These are phyloP conservation scores for Andricus curvator DNA, from an alignment of 2,888 invertebrate species.

Conservation along the genomic window DNA sequence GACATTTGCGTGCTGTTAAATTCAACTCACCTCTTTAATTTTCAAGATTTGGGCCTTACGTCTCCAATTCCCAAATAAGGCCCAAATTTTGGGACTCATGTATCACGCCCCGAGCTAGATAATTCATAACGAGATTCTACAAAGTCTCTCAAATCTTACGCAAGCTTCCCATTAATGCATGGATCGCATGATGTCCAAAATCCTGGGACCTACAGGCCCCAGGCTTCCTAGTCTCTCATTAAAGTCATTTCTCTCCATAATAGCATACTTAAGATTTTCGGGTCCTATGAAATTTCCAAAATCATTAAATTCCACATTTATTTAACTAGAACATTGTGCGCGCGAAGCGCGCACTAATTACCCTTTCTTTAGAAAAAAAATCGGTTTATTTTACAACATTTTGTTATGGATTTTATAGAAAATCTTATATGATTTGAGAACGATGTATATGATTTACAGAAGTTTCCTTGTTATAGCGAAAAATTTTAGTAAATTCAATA, in stretches of 20 bases:
- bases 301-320: conserved; percentile 2
- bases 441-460: too few relatives aligned
- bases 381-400: too few relatives aligned
- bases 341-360: too few relatives aligned
- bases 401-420: too few relatives aligned
- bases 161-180: conserved; percentile 57
- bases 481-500: too few relatives aligned
- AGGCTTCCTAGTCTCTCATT: conserved; percentile 20
- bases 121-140: conserved; percentile 24
- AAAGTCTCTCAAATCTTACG: conserved; percentile 21
- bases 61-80: conserved; percentile 30
- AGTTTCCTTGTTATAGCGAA: too few relatives aligned
- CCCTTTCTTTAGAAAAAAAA: too few relatives aligned
- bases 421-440: too few relatives aligned
- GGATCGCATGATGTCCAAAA: conserved; percentile 64
- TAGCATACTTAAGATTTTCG: conserved; percentile 10
- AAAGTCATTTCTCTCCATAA: conserved; percentile 18
- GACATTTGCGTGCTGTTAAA: neutral
- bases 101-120: conserved; percentile 14
- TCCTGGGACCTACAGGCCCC: neutral
- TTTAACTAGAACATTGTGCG: neutral
- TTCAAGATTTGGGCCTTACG: conserved; percentile 31
- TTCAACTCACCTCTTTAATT: conserved; percentile 19
- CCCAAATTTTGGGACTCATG: conserved; percentile 34
- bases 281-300: neutral